Conservation (phyloP, 1,140 invertebrate genomes). For the Pinna nobilis region DNA sequence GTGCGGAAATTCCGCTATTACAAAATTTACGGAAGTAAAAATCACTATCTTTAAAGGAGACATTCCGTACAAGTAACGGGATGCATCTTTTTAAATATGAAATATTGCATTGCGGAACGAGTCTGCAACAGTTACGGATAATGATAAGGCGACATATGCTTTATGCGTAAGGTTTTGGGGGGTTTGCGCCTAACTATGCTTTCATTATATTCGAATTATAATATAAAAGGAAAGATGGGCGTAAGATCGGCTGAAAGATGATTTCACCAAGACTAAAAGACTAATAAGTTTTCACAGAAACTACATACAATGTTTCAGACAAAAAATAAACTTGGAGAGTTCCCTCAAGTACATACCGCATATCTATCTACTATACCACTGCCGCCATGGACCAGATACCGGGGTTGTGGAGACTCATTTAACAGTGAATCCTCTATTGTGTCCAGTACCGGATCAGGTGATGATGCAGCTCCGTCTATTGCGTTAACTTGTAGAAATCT, state of each 20-base stretch:
- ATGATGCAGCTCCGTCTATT: constrained; percentile 3
- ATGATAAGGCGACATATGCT: too few relatives aligned
- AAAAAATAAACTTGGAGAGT: too few relatives aligned
- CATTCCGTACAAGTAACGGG: background rate
- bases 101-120: background rate
- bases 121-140: background rate
- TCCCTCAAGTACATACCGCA: constrained; percentile 3
- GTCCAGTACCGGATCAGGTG: constrained; percentile 33
- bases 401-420: constrained; percentile 6
- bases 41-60: background rate
- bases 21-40: background rate
- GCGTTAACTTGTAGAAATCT: constrained; percentile 9
- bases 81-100: background rate
- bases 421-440: constrained; percentile 37
- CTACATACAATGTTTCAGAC: too few relatives aligned
- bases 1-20: background rate
- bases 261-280: too few relatives aligned
- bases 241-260: too few relatives aligned
- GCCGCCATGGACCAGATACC: constrained; percentile 18
- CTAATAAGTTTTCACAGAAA: too few relatives aligned
- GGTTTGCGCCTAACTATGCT: too few relatives aligned
- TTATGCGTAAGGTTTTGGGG: too few relatives aligned
- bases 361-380: background rate
- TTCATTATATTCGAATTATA: too few relatives aligned
- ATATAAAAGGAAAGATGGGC: too few relatives aligned